These are phyloP conservation scores for Pseudomyrmex concolor DNA, from an alignment of 1,140 invertebrate species.

Conservation along the genomic window DNA sequence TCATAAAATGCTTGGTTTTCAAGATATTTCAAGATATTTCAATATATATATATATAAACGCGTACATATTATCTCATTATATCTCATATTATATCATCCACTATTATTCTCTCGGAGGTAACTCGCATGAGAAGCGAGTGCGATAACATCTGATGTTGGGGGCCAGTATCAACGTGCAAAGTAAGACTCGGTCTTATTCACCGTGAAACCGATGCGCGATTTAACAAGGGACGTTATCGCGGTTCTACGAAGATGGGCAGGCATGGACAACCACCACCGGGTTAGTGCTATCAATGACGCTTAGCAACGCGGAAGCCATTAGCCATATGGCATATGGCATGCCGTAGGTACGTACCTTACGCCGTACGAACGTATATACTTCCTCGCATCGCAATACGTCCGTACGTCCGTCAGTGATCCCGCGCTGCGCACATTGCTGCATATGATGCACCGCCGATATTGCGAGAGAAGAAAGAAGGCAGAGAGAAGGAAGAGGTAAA, in stretches of 20 bases:
- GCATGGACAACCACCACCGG: constrained; percentile 46
- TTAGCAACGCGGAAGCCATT: constrained; percentile 72
- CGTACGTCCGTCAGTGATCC: constrained; percentile 52
- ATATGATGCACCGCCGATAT: constrained; percentile 28
- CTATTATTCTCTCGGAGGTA: constrained; percentile 16
- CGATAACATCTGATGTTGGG: constrained; percentile 25
- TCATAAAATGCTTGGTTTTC: too few relatives aligned
- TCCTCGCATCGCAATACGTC: constrained; percentile 44
- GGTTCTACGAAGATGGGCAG: constrained; percentile 46
- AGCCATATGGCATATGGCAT: constrained; percentile 82
- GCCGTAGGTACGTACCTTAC: constrained; percentile 53
- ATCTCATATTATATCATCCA: constrained; percentile 1
- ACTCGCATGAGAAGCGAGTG: neutral
- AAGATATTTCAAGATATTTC: too few relatives aligned
- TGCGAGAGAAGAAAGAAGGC: constrained; percentile 29
- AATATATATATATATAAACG: too few relatives aligned
- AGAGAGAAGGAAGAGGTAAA: constrained; percentile 44
- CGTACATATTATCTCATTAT: neutral
- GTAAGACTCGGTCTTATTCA: constrained; percentile 45
- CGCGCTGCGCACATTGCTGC: constrained; percentile 35
- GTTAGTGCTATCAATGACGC: constrained; percentile 64
- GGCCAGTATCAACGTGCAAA: constrained; percentile 25
- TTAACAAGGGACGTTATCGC: constrained; percentile 51
- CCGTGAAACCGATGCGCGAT: constrained; percentile 17
- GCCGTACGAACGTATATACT: neutral